These are phyloP conservation scores for Platygyra sinensis DNA, from an alignment of 64 coral and sea anemone genomes.

Conservation along the genomic window DNA sequence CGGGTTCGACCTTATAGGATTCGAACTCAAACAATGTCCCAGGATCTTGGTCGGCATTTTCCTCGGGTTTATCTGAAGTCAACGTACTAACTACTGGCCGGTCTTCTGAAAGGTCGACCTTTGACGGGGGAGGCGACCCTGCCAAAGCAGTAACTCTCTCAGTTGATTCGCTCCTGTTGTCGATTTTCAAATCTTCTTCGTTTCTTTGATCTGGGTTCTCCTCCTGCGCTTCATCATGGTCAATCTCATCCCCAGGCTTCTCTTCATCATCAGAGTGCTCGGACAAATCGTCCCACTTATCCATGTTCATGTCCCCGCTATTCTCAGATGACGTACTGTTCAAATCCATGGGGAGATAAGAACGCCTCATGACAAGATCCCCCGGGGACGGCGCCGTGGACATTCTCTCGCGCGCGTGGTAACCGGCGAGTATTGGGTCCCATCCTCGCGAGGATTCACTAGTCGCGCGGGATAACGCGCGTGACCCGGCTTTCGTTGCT, in stretches of 20 bases:
- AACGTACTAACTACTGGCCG: not conserved
- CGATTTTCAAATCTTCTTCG: not conserved
- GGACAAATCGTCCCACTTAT: conserved; percentile 72
- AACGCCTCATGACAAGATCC: conserved; percentile 75
- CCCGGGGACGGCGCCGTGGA: conserved; percentile 70
- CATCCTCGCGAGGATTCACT: conserved; percentile 80
- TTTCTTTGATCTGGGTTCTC: not conserved
- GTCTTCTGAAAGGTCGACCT: conserved; percentile 4
- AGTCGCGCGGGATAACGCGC: conserved; percentile 51
- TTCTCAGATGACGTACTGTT: conserved; percentile 94
- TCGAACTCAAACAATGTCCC: conserved; percentile 33
- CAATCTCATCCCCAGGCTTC: conserved; percentile 3
- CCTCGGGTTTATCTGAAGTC: not conserved
- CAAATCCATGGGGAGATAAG: conserved; percentile 80
- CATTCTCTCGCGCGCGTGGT: conserved; percentile 83
- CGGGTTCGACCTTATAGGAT: conserved; percentile 68
- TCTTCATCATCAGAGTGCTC: conserved; percentile 18
- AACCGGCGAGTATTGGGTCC: conserved; percentile 93
- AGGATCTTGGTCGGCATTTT: conserved; percentile 1
- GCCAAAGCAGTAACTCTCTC: not conserved
- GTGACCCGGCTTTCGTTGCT: conserved; percentile 27
- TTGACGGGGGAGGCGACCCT: not conserved
- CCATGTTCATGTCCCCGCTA: conserved; percentile 43
- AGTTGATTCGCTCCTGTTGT: not conserved
- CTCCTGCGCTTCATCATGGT: not conserved